phyloP scores from a whole-genome alignment of 2,888 invertebrate genomes.

The Limnephilus marmoratus region DNA sequence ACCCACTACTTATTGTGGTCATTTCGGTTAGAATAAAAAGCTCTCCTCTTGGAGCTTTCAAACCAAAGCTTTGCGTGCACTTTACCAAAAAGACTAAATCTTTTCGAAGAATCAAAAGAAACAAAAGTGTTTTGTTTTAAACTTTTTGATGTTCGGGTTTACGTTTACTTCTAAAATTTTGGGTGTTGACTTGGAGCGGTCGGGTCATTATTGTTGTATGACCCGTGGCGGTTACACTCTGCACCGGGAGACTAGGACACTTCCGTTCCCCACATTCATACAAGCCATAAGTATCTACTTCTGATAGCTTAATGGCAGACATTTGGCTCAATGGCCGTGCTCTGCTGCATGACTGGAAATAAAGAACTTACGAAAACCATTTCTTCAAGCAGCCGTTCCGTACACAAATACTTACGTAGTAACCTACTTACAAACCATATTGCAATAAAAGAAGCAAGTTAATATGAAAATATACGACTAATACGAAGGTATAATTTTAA shows the following conservation, averaged over 20 bases:
- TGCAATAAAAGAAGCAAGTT: not conserved
- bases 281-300: not conserved
- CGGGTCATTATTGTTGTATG: conserved; percentile 45
- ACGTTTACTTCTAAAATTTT: not conserved
- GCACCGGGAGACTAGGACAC: conserved; percentile 18
- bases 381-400: not conserved
- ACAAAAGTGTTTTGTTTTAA: not conserved
- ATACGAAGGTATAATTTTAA: not conserved
- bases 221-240: conserved; percentile 30
- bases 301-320: conserved; percentile 4
- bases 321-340: not conserved
- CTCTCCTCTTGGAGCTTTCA: not conserved
- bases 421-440: not conserved
- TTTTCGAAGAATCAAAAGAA: not conserved
- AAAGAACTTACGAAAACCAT: not conserved
- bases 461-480: not conserved
- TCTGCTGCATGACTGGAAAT: not conserved
- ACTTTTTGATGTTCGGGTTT: not conserved
- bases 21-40: conserved; percentile 4
- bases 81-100: not conserved
- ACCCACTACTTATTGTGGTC: conserved; percentile 4
- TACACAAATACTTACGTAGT: not conserved
- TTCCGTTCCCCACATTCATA: conserved; percentile 26
- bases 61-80: not conserved
- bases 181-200: not conserved